A percentile compares a stretch with the other conserved stretches of the same genome.
Conservation (phyloP, 2,797 vertebrate species). For the Masticophis lateralis region DNA sequence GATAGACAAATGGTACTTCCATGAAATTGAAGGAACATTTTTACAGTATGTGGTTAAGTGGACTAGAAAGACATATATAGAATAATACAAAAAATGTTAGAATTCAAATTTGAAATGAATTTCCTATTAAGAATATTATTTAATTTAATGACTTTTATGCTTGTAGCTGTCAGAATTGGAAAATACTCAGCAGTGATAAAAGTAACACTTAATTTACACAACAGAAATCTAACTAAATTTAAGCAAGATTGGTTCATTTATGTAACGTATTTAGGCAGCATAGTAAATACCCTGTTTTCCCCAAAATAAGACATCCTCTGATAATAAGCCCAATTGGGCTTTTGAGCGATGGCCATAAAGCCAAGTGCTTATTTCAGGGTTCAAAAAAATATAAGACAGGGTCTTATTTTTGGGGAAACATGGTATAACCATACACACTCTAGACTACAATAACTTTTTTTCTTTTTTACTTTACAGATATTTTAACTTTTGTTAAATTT, state of each 20-base stretch:
- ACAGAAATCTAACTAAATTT: neutral
- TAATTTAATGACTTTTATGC: neutral
- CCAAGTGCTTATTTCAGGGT: too few species aligned
- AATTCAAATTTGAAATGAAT: neutral
- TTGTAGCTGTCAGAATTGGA: neutral
- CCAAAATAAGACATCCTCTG: too few species aligned
- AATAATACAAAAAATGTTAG: neutral
- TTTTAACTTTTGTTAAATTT: neutral
- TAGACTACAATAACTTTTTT: neutral
- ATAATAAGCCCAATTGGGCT: too few species aligned
- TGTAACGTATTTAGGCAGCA: neutral
- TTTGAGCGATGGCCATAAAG: too few species aligned
- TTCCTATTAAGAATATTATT: neutral
- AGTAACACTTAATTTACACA: neutral
- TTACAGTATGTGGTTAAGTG: neutral
- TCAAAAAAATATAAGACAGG: too few species aligned
- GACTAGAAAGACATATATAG: neutral
- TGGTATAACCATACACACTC: neutral
- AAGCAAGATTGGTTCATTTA: neutral
- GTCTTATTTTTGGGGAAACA: too few species aligned
- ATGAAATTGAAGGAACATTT: neutral
- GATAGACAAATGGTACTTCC: neutral
- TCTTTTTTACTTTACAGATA: neutral
- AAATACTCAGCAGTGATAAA: neutral
- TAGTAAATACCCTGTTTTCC: neutral